Percentiles rank a stretch among this genome's conserved stretches.
Conservation (phyloP, 2,113 vertebrate genomes). For the Thamnophis sirtalis region DNA sequence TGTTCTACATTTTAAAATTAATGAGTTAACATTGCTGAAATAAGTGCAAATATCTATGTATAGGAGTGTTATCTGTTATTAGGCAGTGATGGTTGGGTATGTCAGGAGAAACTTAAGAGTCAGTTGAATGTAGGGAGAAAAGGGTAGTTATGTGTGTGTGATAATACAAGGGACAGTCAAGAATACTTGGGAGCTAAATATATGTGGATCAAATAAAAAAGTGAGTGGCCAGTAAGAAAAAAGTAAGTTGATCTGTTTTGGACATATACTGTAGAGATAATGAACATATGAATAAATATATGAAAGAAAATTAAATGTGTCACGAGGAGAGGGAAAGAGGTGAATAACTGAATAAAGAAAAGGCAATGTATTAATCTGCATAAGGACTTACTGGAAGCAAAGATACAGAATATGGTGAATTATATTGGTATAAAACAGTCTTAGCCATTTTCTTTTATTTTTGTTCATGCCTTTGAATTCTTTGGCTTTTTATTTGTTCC, state of each 20-base stretch:
- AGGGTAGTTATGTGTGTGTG: not conserved
- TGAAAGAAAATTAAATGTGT: not conserved
- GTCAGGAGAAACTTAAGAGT: not conserved
- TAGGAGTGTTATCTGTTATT: not conserved
- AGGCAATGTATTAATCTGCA: not conserved
- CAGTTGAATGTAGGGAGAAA: not conserved
- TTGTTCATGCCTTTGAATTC: not conserved
- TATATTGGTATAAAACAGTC: not conserved
- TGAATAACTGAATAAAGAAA: not conserved
- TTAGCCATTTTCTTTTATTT: not conserved
- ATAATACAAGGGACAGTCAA: not conserved
- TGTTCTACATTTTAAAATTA: not conserved
- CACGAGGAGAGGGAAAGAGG: not conserved
- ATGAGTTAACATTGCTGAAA: not conserved
- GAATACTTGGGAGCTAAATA: not conserved
- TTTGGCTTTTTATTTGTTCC: not conserved
- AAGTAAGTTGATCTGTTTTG: not conserved
- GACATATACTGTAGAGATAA: not conserved
- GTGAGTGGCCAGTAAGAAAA: not conserved
- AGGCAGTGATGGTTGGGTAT: not conserved
- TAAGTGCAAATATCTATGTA: not conserved
- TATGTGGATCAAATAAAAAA: not conserved
- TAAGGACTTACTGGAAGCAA: not conserved
- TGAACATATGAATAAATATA: not conserved
- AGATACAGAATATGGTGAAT: not conserved